These are phyloP conservation scores for Oreochromis spilurus DNA, from an alignment of 2,113 vertebrate genomes.

Conservation along the genomic window DNA sequence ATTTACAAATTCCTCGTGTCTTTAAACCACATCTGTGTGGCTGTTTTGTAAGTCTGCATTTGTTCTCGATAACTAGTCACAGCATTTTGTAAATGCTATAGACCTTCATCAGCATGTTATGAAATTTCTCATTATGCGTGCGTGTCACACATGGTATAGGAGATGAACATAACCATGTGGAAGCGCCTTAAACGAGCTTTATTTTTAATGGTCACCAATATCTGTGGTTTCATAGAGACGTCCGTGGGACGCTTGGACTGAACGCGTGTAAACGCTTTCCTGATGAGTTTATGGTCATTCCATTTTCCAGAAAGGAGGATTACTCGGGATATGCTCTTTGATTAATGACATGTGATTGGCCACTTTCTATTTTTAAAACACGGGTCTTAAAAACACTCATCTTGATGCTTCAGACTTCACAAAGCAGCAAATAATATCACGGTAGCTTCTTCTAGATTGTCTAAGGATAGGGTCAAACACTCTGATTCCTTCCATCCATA, in stretches of 20 bases:
- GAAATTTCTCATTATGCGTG: not conserved
- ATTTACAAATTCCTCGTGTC: constrained; percentile 24
- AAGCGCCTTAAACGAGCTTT: not conserved
- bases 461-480: not conserved
- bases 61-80: not conserved
- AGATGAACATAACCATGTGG: not conserved
- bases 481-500: not conserved
- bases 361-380: not conserved
- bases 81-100: not conserved
- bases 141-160: not conserved
- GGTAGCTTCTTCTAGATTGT: not conserved
- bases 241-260: not conserved
- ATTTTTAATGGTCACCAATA: not conserved
- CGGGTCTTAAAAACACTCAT: not conserved
- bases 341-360: not conserved
- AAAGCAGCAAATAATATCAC: not conserved
- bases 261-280: not conserved
- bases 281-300: not conserved
- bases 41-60: constrained; percentile 1
- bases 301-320: not conserved
- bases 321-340: not conserved
- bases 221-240: not conserved
- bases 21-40: not conserved
- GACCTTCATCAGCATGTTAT: not conserved
- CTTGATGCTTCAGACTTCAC: not conserved